Conservation (phyloP, 1,140 invertebrate species). For the Microplitis mediator region DNA sequence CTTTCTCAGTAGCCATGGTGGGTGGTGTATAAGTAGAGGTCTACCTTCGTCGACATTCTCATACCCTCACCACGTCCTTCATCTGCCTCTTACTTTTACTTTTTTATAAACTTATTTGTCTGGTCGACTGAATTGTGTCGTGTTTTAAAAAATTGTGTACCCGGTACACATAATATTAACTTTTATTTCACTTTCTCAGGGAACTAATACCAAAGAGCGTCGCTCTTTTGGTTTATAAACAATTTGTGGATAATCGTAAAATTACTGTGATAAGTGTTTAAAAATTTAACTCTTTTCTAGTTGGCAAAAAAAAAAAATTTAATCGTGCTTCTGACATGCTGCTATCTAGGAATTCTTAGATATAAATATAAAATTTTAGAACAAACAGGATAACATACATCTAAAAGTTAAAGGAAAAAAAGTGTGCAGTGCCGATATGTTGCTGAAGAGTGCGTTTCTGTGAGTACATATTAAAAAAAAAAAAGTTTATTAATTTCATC, state of each 20-base stretch:
- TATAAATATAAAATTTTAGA: conserved; percentile 4
- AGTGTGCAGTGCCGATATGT: conserved; percentile 55
- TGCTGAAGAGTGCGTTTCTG: conserved; percentile 51
- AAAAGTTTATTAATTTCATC: not conserved
- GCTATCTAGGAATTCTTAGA: conserved; percentile 28
- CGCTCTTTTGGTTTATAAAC: not conserved
- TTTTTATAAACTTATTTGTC: conserved; percentile 26
- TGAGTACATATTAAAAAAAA: conserved; percentile 44
- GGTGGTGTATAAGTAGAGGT: conserved; percentile 62
- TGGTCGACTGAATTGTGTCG: conserved; percentile 11
- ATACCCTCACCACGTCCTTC: conserved; percentile 61
- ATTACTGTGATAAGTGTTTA: too few species aligned
- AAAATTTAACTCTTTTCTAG: too few species aligned
- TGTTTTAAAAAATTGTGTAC: conserved; percentile 5
- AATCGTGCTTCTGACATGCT: conserved; percentile 21
- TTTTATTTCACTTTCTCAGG: conserved; percentile 39
- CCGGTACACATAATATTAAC: not conserved
- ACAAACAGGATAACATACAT: conserved; percentile 16
- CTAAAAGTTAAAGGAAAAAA: conserved; percentile 36
- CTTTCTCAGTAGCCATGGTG: conserved; percentile 50
- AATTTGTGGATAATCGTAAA: too few species aligned
- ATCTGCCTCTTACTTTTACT: conserved; percentile 56
- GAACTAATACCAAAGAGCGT: not conserved
- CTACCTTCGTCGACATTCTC: conserved; percentile 58
- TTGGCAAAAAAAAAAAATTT: too few species aligned